Percentiles rank a stretch among this genome's conserved stretches.
These are phyloP conservation scores for Zaprionus vittiger DNA, from an alignment of 1,140 invertebrate species.

Conservation along the genomic window DNA sequence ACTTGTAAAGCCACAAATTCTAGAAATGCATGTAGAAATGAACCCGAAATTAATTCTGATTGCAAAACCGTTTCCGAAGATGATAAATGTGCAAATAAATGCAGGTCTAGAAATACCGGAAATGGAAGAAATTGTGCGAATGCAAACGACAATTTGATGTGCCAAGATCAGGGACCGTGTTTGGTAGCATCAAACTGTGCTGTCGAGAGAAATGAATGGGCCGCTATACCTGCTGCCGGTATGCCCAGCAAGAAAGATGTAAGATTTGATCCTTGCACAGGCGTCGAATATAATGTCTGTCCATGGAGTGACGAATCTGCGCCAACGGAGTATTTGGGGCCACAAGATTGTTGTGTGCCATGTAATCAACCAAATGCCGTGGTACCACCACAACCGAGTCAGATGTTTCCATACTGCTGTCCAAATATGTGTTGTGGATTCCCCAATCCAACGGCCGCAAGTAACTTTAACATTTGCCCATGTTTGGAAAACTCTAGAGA, in stretches of 20 bases:
- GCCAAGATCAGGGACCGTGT: not conserved
- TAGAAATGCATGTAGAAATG: too few species aligned
- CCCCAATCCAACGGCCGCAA: not conserved
- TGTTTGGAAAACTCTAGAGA: not conserved
- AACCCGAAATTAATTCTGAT: too few species aligned
- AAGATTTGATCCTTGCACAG: constrained; percentile 61
- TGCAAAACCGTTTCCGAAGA: not conserved
- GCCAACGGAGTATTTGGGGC: not conserved
- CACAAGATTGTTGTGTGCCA: not conserved
- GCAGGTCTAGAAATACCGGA: not conserved
- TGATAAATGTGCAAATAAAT: not conserved
- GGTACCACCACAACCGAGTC: not conserved
- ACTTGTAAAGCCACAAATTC: constrained; percentile 15
- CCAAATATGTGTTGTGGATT: not conserved
- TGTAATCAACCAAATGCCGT: not conserved
- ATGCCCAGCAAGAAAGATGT: constrained; percentile 31
- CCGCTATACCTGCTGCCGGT: constrained; percentile 36
- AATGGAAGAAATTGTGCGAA: not conserved
- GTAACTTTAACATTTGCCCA: not conserved
- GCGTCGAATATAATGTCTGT: not conserved
- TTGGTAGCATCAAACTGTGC: too few species aligned
- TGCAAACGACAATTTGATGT: not conserved
- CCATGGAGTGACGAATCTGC: not conserved
- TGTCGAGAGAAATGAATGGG: not conserved
- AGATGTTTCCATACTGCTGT: not conserved